Conservation (phyloP, 2,797 vertebrate genomes). For the Pseudochromis fuscus region DNA sequence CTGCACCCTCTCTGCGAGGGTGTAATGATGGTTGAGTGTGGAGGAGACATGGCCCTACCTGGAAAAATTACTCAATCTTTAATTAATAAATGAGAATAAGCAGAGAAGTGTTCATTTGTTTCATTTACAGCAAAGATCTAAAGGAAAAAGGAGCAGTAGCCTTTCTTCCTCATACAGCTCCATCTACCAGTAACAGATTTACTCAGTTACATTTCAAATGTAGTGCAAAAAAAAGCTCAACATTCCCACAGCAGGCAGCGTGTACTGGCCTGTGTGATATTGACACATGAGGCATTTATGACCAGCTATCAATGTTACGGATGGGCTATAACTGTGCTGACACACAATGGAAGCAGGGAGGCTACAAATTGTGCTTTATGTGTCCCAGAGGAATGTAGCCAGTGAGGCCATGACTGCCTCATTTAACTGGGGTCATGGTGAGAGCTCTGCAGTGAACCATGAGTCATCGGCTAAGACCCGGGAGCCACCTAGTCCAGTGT, state of each 20-base stretch:
- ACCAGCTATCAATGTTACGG: slow-evolving; percentile 70
- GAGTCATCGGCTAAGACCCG: slow-evolving; percentile 63
- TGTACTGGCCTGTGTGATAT: slow-evolving; percentile 43
- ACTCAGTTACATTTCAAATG: slow-evolving; percentile 32
- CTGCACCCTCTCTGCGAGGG: neutral
- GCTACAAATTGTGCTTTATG: slow-evolving; percentile 74
- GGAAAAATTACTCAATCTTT: neutral
- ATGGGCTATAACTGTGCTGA: slow-evolving; percentile 72
- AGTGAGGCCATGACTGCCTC: slow-evolving; percentile 64
- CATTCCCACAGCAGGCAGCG: slow-evolving; percentile 18
- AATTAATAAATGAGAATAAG: too few relatives aligned
- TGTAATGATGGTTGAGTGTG: too few relatives aligned
- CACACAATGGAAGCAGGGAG: slow-evolving; percentile 73
- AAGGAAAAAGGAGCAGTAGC: neutral
- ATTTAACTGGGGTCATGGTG: slow-evolving; percentile 68
- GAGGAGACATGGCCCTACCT: too few relatives aligned
- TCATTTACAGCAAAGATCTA: neutral
- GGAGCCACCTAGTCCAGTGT: slow-evolving; percentile 34
- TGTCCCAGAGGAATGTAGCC: slow-evolving; percentile 64
- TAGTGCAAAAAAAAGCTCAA: slow-evolving; percentile 22
- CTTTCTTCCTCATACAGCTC: neutral
- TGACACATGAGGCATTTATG: slow-evolving; percentile 73
- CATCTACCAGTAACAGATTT: slow-evolving; percentile 6
- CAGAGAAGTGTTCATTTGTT: too few relatives aligned
- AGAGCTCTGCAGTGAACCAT: slow-evolving; percentile 67